A percentile compares a stretch with the other conserved stretches of the same genome.
Conservation (phyloP, 2,113 vertebrate genomes). For the Paracanthobrama guichenoti region DNA sequence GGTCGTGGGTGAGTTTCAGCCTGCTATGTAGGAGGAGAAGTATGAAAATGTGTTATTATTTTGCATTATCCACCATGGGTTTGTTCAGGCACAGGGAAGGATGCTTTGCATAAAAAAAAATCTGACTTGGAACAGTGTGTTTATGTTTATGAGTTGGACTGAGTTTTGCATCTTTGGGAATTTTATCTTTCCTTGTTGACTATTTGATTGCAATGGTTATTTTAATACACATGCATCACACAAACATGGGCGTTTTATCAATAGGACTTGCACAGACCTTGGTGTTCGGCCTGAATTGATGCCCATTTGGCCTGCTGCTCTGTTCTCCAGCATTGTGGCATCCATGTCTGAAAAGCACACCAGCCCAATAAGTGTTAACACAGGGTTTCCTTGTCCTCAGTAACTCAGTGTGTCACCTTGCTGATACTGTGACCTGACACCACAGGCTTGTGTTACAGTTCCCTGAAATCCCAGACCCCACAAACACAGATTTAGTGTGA, state of each 20-base stretch:
- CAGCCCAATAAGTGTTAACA: slow-evolving; percentile 22
- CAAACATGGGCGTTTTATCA: neutral
- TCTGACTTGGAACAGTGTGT: neutral
- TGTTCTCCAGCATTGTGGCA: neutral
- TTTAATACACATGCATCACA: neutral
- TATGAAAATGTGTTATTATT: slow-evolving; percentile 47
- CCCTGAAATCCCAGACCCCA: slow-evolving; percentile 27
- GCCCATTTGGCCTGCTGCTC: neutral
- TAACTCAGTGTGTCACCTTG: slow-evolving; percentile 27
- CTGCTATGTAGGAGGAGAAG: slow-evolving; percentile 38
- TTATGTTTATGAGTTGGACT: slow-evolving; percentile 17
- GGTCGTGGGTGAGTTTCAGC: slow-evolving; percentile 52
- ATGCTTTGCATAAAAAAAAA: slow-evolving; percentile 28
- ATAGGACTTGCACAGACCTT: neutral
- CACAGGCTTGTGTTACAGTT: slow-evolving; percentile 28
- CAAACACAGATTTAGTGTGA: slow-evolving; percentile 33
- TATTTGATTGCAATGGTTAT: neutral
- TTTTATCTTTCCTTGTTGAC: neutral
- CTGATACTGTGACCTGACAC: slow-evolving; percentile 35
- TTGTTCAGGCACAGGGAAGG: slow-evolving; percentile 4
- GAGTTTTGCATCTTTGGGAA: neutral
- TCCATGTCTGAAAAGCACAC: slow-evolving; percentile 12
- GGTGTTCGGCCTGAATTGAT: neutral
- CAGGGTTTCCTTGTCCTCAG: slow-evolving; percentile 25
- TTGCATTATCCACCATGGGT: slow-evolving; percentile 18